Evolutionary conservation across 2,797 vertebrate species (phyloP).

Genomic region (Gymnopithys bicolor): DNA sequence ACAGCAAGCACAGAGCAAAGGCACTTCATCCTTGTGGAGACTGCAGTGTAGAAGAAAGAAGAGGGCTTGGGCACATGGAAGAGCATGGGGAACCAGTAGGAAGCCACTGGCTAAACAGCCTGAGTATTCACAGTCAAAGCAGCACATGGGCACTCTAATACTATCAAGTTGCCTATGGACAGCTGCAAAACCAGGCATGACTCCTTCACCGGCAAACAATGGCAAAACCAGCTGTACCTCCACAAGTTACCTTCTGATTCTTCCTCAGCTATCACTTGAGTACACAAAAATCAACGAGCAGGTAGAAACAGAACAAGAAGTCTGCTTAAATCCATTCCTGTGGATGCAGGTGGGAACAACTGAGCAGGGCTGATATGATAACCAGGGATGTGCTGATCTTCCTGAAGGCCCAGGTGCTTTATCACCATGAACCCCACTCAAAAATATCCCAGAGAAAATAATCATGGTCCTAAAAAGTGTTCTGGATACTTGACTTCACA

Average conservation of each 20-base stretch:
- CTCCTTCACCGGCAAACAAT: background rate
- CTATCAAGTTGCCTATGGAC: background rate
- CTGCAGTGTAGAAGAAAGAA: background rate
- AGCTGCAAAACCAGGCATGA: background rate
- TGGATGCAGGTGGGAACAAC: background rate
- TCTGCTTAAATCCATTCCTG: background rate
- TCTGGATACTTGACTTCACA: background rate
- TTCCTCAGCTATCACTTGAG: background rate
- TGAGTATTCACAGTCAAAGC: background rate
- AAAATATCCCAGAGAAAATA: background rate
- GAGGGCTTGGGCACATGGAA: background rate
- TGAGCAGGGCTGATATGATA: background rate
- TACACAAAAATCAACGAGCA: background rate
- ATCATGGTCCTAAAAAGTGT: background rate
- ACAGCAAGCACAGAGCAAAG: background rate
- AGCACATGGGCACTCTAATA: accelerated
- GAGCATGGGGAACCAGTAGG: background rate
- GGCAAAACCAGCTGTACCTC: background rate
- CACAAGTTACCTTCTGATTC: background rate
- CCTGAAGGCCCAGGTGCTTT: background rate
- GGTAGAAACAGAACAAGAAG: background rate
- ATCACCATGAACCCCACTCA: accelerated
- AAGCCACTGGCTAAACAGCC: background rate
- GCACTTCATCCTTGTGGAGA: background rate
- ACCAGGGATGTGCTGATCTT: background rate